Percentiles rank a stretch among this genome's conserved stretches.
These are phyloP conservation scores for Piaya cayana DNA, from an alignment of 2,113 vertebrate species.

Conservation along the genomic window DNA sequence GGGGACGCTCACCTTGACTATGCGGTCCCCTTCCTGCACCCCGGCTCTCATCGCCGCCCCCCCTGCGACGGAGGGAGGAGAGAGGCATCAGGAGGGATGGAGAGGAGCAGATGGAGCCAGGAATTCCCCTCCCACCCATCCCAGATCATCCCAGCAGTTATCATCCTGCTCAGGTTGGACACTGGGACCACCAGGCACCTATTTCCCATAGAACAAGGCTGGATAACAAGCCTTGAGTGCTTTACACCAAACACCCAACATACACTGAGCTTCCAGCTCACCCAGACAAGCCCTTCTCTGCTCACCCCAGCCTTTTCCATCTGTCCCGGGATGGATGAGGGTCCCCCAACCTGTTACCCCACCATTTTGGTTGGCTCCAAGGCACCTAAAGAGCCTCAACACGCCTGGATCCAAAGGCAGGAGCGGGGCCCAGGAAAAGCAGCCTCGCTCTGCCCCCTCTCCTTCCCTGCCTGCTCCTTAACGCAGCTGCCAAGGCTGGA, in stretches of 20 bases:
- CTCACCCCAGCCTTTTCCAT: neutral
- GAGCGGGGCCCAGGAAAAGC: neutral
- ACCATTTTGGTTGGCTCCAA: neutral
- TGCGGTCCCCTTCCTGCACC: conserved; percentile 93
- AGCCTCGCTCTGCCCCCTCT: neutral
- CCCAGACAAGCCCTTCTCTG: neutral
- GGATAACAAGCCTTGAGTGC: neutral
- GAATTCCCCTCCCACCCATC: rapidly evolving
- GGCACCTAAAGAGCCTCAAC: neutral
- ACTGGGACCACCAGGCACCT: rapidly evolving
- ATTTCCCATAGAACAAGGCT: rapidly evolving
- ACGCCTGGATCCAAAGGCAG: neutral
- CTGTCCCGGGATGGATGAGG: rapidly evolving
- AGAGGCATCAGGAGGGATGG: neutral
- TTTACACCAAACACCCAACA: neutral
- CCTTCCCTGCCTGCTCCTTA: neutral
- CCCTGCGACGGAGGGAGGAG: conserved; percentile 69
- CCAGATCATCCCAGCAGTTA: neutral
- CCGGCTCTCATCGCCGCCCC: conserved; percentile 93
- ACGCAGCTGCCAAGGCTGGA: neutral
- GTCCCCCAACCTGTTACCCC: neutral
- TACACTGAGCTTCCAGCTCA: neutral
- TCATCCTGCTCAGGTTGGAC: neutral
- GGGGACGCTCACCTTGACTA: conserved; percentile 86
- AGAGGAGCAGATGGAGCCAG: neutral